Evolutionary conservation across 2,113 vertebrate species (phyloP), one percentile per base, ranked within the genome.

Genomic region (Esox niger): DNA sequence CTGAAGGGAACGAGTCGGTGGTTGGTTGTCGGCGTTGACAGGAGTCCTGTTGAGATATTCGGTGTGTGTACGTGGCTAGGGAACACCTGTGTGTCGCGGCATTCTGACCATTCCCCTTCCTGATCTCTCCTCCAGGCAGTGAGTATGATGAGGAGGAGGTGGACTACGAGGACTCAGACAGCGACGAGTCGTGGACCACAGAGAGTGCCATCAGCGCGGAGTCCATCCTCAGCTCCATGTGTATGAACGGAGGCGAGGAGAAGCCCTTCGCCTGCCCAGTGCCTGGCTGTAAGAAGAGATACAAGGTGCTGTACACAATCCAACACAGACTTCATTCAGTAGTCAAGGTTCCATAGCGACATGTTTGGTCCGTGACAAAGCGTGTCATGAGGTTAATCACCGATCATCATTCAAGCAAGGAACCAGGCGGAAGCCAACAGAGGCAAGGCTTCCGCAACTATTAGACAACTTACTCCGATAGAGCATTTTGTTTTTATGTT

Each of bases 121-220:
- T n/a, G n/a, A n/a, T 32, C 47, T 31, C 58, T 73, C 70, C 75
- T 38, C 17, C 88, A 98, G 97, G 97, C 74, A 98, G 97, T 2
- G 96, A 99, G 81, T 99, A 97, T 43, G 97, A 99, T 25, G 97
- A 99, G 68, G 96, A 98, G 86, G 97, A 98, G 69, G 94, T 95
- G 64, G 96, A 99, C 79, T 99, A 95, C 23, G 96, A 99, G 88
- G 96, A 97, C 85, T 99, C 97, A 1, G 97, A 99, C 91, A 99
- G 97, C 35, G 96, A 98, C 4, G 96, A 99, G 82, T 99, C 97
- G 43, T 99, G 97, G 97, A 99, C 97, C 79, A 98, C 95, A 15
- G 97, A 99, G 94, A 98, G 95, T 72, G 96, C 97, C 88, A 97
- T 99, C 92, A 98, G 96, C 90, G 98, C 97, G 0, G 95, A 98